Evolutionary conservation across 53 echinoderm and acorn worm genomes (phyloP).

Genomic region (Echinometra lucunter): DNA sequence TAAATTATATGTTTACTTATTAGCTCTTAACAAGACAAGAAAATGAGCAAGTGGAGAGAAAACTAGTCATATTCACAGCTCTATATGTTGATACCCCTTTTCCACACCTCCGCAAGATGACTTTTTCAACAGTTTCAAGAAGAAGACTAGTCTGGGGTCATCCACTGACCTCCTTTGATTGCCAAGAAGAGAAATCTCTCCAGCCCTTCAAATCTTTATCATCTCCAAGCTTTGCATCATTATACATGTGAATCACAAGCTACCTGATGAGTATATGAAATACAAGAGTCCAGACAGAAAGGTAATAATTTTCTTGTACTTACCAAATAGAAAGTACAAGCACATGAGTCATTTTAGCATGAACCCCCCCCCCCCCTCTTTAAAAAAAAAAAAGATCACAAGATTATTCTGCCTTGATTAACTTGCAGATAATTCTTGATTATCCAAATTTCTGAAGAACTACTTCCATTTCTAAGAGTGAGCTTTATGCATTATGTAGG

Average conservation of each 20-base stretch:
- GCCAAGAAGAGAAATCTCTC: background rate
- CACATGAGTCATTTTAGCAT: constrained; percentile 3
- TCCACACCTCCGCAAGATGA: background rate
- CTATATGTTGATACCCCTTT: background rate
- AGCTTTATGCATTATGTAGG: no score
- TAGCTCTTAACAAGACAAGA: no score
- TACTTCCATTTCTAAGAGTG: no score
- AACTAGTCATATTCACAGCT: background rate
- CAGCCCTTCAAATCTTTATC: background rate
- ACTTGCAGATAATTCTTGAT: no score
- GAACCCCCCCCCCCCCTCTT: background rate
- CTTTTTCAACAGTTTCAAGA: background rate
- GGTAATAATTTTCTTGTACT: background rate
- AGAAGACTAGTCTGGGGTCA: background rate
- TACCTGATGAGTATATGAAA: background rate
- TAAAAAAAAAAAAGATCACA: background rate
- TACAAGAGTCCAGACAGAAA: background rate
- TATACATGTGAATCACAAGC: background rate
- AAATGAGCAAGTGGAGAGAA: background rate
- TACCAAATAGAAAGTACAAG: background rate
- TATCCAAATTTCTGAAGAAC: no score
- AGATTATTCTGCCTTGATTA: background rate
- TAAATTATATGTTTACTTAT: no score
- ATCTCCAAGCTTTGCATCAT: background rate
- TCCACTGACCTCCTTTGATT: background rate